Evolutionary conservation across 2,888 invertebrate species (phyloP).

Genomic region (Nezara viridula): DNA sequence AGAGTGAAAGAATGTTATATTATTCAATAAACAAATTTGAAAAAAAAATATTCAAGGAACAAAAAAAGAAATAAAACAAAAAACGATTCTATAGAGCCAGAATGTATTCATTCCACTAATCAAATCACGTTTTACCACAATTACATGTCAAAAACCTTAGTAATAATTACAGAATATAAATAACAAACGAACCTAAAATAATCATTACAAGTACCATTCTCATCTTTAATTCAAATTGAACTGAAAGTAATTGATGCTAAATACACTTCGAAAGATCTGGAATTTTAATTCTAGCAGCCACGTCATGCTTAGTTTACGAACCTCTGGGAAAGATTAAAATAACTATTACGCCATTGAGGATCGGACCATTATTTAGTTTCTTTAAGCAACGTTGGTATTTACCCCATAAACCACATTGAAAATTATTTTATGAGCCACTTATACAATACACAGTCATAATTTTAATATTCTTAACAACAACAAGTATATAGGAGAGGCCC

Average conservation of each 20-base stretch:
- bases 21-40: too few species aligned
- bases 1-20: too few species aligned
- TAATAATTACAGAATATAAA: not conserved
- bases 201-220: not conserved
- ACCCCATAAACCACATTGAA: not conserved
- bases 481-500: too few species aligned
- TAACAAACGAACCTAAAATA: not conserved
- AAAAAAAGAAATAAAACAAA: too few species aligned
- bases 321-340: constrained; percentile 16
- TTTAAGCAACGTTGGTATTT: not conserved
- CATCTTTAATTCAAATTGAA: not conserved
- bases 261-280: not conserved
- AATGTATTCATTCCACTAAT: too few species aligned
- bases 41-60: too few species aligned
- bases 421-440: not conserved
- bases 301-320: not conserved
- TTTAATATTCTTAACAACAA: too few species aligned
- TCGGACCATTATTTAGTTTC: not conserved
- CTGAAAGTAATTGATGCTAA: not conserved
- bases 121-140: not conserved
- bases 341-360: not conserved
- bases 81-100: too few species aligned
- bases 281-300: not conserved
- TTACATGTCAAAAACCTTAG: not conserved
- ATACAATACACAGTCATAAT: too few species aligned